A percentile compares a stretch with the other conserved stretches of the same genome.
These are phyloP conservation scores for Bombyx mandarina DNA, from an alignment of 1,140 invertebrate species.

Conservation along the genomic window DNA sequence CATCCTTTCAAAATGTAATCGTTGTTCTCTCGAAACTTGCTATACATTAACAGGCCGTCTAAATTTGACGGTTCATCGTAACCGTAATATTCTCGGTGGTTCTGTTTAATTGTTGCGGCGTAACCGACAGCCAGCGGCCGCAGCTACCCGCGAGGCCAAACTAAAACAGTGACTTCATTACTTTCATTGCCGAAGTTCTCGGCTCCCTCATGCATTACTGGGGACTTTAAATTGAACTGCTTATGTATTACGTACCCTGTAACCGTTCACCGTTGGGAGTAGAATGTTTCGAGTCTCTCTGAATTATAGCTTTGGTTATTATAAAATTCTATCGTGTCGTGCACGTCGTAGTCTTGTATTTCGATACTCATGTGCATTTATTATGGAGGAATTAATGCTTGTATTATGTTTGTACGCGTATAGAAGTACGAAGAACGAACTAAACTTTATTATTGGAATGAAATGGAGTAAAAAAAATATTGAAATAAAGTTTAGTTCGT, in stretches of 20 bases:
- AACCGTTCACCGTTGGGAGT: slow-evolving; percentile 21
- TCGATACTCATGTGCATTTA: too few species aligned
- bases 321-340: neutral
- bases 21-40: too few species aligned
- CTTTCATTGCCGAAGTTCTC: slow-evolving; percentile 28
- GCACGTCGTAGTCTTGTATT: neutral
- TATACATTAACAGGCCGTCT: too few species aligned
- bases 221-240: slow-evolving; percentile 38
- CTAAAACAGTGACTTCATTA: slow-evolving; percentile 25
- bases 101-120: slow-evolving; percentile 3
- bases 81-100: too few species aligned
- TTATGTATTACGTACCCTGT: slow-evolving; percentile 28
- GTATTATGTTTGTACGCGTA: too few species aligned
- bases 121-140: slow-evolving; percentile 10
- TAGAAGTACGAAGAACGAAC: too few species aligned
- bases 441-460: too few species aligned
- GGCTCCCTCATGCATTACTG: slow-evolving; percentile 22
- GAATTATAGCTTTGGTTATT: slow-evolving; percentile 8
- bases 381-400: too few species aligned
- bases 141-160: slow-evolving; percentile 17
- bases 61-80: too few species aligned
- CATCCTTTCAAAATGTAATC: too few species aligned
- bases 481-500: too few species aligned
- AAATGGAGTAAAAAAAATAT: too few species aligned
- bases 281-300: slow-evolving; percentile 7